Conservation (phyloP, 2,113 vertebrate genomes). For the Desmodus rotundus region DNA sequence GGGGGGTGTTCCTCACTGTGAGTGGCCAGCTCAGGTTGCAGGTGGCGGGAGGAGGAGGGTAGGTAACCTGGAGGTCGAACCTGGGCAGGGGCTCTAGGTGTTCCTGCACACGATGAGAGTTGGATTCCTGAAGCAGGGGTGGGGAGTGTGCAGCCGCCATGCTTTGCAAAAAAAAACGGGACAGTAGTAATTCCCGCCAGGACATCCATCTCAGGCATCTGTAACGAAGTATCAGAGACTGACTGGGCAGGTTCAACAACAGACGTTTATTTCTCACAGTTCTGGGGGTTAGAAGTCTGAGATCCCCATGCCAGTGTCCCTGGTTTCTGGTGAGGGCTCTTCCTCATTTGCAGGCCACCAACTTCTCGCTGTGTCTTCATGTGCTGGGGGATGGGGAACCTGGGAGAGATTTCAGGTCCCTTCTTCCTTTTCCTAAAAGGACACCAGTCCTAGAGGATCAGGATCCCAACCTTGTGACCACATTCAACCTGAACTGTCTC, state of each 20-base stretch:
- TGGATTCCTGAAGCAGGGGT: background rate
- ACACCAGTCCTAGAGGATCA: background rate
- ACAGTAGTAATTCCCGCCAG: fast-evolving
- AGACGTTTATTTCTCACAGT: background rate
- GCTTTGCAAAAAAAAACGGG: fast-evolving
- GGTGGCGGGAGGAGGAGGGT: background rate
- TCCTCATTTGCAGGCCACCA: background rate
- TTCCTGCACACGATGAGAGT: background rate
- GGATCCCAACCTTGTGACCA: background rate
- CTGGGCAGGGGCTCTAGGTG: background rate
- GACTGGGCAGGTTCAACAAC: background rate
- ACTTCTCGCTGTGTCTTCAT: background rate
- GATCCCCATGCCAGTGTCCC: background rate
- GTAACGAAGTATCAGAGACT: fast-evolving
- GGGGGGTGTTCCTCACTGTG: fast-evolving
- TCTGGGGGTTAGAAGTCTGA: background rate
- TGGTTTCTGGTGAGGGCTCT: background rate
- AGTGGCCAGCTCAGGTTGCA: background rate
- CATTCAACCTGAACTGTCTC: background rate
- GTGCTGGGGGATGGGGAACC: background rate
- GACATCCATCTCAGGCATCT: background rate
- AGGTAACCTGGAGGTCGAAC: background rate
- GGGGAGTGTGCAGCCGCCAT: fast-evolving
- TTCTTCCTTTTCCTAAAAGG: background rate
- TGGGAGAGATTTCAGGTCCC: background rate